phyloP scores from a whole-genome alignment of 2,888 invertebrate genomes.

The Catotricha subobsoleta region DNA sequence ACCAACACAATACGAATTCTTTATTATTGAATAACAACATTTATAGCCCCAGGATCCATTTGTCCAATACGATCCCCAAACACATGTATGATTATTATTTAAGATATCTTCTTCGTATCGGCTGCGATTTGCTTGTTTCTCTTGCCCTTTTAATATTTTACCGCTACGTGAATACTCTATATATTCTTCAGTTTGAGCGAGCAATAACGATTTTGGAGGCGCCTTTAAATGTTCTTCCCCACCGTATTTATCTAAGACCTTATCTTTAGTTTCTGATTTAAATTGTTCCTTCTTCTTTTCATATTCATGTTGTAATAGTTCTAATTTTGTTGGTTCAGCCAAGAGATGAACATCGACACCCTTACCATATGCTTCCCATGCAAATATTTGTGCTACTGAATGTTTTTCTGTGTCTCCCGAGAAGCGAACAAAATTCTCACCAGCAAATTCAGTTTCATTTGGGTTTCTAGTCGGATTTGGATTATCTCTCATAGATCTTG shows the following conservation, averaged over 20 bases:
- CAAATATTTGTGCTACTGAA: conserved; percentile 83
- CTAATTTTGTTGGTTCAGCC: conserved; percentile 95
- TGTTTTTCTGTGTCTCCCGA: conserved; percentile 86
- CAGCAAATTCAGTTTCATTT: conserved; percentile 66
- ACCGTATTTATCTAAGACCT: conserved; percentile 83
- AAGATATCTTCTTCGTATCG: conserved; percentile 89
- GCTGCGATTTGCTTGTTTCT: conserved; percentile 66
- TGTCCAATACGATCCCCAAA: conserved; percentile 95
- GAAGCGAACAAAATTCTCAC: conserved; percentile 92
- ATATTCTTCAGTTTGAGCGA: conserved; percentile 93
- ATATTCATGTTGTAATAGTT: conserved; percentile 76
- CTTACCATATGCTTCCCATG: conserved; percentile 89
- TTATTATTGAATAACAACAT: conserved; percentile 84
- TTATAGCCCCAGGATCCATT: conserved; percentile 89
- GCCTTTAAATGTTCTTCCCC: conserved; percentile 81
- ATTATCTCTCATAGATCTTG: conserved; percentile 95
- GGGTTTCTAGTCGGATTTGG: conserved; percentile 49
- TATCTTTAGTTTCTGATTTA: conserved; percentile 68
- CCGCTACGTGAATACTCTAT: conserved; percentile 90
- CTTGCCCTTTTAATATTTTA: conserved; percentile 68
- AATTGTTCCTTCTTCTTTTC: conserved; percentile 76
- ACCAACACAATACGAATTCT: conserved; percentile 82
- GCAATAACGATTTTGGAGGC: conserved; percentile 70
- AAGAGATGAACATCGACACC: conserved; percentile 89
- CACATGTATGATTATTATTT: conserved; percentile 80